These are phyloP conservation scores for Nansenia antarctica DNA, from an alignment of 2,113 vertebrate species.

Conservation along the genomic window DNA sequence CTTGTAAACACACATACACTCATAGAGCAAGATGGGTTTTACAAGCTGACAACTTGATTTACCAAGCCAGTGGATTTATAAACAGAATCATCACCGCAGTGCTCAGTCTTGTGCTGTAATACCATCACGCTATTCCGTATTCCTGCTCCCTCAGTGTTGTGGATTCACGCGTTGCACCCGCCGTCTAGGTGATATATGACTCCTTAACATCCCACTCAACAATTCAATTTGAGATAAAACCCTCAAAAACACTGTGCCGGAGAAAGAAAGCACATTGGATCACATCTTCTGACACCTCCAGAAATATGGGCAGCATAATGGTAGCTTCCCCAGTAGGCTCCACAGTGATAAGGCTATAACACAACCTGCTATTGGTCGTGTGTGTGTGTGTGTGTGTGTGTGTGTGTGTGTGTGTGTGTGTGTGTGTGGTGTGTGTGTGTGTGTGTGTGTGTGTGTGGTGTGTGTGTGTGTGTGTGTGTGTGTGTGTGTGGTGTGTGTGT, in stretches of 20 bases:
- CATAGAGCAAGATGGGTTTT: slow-evolving; percentile 44
- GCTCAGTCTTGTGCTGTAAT: slow-evolving; percentile 39
- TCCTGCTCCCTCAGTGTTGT: slow-evolving; percentile 34
- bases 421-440: neutral
- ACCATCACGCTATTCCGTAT: slow-evolving; percentile 34
- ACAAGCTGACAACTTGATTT: slow-evolving; percentile 66
- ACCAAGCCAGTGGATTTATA: slow-evolving; percentile 57
- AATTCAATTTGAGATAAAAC: slow-evolving; percentile 75
- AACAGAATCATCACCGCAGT: slow-evolving; percentile 40
- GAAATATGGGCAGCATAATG: neutral
- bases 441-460: neutral
- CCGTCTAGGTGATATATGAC: slow-evolving; percentile 67
- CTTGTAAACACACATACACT: slow-evolving; percentile 31
- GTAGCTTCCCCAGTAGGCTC: no score
- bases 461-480: neutral
- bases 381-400: neutral
- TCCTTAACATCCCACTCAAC: slow-evolving; percentile 69
- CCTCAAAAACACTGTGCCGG: slow-evolving; percentile 44
- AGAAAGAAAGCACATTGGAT: slow-evolving; percentile 37
- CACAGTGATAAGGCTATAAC: no score
- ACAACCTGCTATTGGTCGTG: no score
- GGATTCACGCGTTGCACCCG: slow-evolving; percentile 36
- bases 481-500: slow-evolving; percentile 30
- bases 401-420: neutral
- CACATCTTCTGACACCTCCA: slow-evolving; percentile 63